Evolutionary conservation across 2,888 invertebrate genomes (phyloP).

Genomic region (Drosophila flavopinicola): DNA sequence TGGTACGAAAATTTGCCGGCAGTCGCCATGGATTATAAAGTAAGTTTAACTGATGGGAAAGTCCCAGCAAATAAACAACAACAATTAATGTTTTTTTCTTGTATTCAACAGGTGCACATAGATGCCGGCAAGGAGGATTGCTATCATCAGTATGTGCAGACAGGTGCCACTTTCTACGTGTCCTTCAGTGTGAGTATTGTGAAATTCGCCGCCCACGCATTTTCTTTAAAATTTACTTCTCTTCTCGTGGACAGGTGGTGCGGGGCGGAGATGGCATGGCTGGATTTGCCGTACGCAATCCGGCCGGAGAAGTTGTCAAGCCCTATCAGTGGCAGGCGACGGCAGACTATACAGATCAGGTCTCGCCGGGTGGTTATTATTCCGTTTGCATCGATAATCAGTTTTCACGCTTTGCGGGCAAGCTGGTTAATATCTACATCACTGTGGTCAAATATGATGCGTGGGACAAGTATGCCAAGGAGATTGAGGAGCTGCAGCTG

Average conservation of each 20-base stretch:
- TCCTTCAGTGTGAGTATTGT: conserved; percentile 92
- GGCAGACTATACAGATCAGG: conserved; percentile 94
- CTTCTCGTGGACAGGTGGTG: conserved; percentile 87
- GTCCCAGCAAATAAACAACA: no score
- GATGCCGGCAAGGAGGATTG: conserved; percentile 98
- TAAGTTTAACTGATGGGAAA: no score
- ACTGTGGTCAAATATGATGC: conserved; percentile 96
- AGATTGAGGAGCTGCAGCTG: conserved; percentile 93
- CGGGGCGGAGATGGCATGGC: conserved; percentile 97
- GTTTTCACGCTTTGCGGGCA: conserved; percentile 95
- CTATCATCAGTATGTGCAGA: conserved; percentile 96
- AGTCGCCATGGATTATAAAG: conserved; percentile 97
- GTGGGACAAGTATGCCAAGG: conserved; percentile 96
- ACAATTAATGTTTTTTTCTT: conserved; percentile 3
- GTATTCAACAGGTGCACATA: conserved; percentile 87
- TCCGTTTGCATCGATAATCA: conserved; percentile 96
- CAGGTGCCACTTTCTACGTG: conserved; percentile 96
- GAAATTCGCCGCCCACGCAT: not conserved
- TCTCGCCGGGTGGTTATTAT: conserved; percentile 93
- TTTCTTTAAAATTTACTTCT: not conserved
- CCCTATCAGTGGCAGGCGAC: conserved; percentile 96
- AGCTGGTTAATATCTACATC: conserved; percentile 94
- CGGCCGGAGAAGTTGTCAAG: conserved; percentile 92
- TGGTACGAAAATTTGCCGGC: conserved; percentile 96
- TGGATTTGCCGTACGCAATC: conserved; percentile 95